Base-by-base conservation (phyloP, 1,140 invertebrate species). In the Drosophila nannoptera region DNA sequence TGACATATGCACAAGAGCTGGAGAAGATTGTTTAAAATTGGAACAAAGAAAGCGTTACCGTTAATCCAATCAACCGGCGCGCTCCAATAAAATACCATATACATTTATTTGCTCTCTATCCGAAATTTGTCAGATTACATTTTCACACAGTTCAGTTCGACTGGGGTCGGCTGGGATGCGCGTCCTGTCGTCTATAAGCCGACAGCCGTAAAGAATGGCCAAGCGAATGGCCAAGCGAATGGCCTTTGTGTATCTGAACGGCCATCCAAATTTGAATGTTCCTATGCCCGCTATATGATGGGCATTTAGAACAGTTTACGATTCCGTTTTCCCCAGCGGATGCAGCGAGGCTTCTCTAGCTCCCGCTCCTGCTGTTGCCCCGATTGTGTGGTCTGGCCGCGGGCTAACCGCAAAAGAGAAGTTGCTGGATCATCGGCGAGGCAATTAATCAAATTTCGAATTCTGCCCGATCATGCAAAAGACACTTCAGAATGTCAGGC, bases 1-100 rank as follows among this genome's bases (percentile, higher is more conserved):
- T 99, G 87, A 96, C 97, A 89, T 99, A 99, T 92, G 98, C 98
- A 11, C 94, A 95, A 88, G 98, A 99, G 92, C 92, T 99, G 63
- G 98, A 99, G 92, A 99, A 98, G 96, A 99, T 99, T 92, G 97
- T 99, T 62, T 99, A 46, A 86, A 68, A 12, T 58, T 50, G 11
- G 52, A 50, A 16, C 53, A 46, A 75, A 66, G 55, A 56, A 69
- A 45, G 65, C 66, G 49, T 64, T 53, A 5, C 16, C 11, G 16
- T 22, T 75, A 78, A 75, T 73, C 81, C 50, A 49, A 55, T 81
- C 64, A 71, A n/a, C n/a, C n/a, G n/a, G n/a, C n/a, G n/a, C n/a
- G n/a, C n/a, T n/a, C n/a, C n/a, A 12, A n/a, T 59, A 58, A 48
- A 65, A 87, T 77, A 86, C 77, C 40, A 69, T 74, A 55, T 61